Percentiles rank a stretch among this genome's conserved stretches.
These are phyloP conservation scores for Sebastes aleutianus DNA, from an alignment of 2,797 vertebrate species.

Conservation along the genomic window DNA sequence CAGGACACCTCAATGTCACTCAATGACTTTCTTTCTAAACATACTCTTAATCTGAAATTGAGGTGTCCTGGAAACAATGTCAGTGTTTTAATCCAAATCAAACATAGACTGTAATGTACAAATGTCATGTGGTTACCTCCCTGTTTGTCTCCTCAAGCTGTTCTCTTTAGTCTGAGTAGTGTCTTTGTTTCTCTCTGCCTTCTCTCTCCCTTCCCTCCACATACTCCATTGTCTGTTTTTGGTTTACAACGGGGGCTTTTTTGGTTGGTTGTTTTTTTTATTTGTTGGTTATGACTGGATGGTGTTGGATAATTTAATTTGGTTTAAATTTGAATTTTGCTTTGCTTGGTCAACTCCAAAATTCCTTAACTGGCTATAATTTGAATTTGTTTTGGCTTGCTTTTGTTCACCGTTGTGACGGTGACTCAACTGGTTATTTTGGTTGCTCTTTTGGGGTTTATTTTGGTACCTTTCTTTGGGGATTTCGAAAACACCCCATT, in stretches of 20 bases:
- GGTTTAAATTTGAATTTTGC: slow-evolving; percentile 39
- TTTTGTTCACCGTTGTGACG: slow-evolving; percentile 22
- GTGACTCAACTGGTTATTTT: slow-evolving; percentile 57
- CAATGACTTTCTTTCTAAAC: not conserved
- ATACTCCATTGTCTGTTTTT: slow-evolving; percentile 74
- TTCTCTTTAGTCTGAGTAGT: slow-evolving; percentile 76
- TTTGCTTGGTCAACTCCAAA: slow-evolving; percentile 34
- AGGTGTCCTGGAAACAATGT: slow-evolving; percentile 18
- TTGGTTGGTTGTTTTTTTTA: slow-evolving; percentile 52
- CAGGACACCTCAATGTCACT: slow-evolving; percentile 4
- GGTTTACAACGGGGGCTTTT: slow-evolving; percentile 70
- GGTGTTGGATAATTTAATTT: slow-evolving; percentile 53
- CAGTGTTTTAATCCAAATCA: slow-evolving; percentile 28
- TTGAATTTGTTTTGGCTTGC: slow-evolving; percentile 45
- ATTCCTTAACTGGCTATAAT: slow-evolving; percentile 37
- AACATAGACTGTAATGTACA: slow-evolving; percentile 13
- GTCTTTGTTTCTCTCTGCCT: slow-evolving; percentile 75
- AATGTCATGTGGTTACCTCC: slow-evolving; percentile 53
- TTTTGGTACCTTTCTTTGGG: slow-evolving; percentile 64
- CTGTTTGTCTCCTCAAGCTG: slow-evolving; percentile 71
- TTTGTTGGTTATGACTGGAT: slow-evolving; percentile 40
- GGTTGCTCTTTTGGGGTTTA: slow-evolving; percentile 53
- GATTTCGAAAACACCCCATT: slow-evolving; percentile 56
- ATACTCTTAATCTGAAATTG: slow-evolving; percentile 4
- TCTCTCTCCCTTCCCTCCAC: slow-evolving; percentile 72